Conservation (phyloP, 2,797 vertebrate species). For the Mus minutoides region DNA sequence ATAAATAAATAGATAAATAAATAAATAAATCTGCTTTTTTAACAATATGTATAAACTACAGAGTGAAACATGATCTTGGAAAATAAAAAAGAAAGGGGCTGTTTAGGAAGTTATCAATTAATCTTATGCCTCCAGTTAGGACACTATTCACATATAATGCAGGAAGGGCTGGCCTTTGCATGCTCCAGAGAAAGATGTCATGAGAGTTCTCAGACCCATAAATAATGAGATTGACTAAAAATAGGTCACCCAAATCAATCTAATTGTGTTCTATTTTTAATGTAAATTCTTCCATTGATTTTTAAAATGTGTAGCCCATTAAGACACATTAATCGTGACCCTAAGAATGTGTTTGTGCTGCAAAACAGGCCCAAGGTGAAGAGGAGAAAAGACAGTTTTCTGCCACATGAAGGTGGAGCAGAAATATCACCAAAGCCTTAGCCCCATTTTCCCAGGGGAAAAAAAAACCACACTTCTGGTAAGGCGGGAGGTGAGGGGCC, state of each 20-base stretch:
- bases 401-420: constrained; percentile 52
- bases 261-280: constrained; percentile 82
- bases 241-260: constrained; percentile 77
- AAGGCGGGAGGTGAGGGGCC: background rate
- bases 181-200: background rate
- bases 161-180: background rate
- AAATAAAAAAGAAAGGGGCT: background rate
- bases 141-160: constrained; percentile 45
- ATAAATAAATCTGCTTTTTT: background rate
- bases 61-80: background rate
- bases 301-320: constrained; percentile 80
- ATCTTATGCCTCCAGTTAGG: constrained; percentile 29
- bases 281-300: constrained; percentile 78
- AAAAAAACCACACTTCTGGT: constrained; percentile 23
- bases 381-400: constrained; percentile 70
- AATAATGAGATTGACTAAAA: constrained; percentile 80
- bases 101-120: constrained; percentile 36
- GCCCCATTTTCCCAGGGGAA: constrained; percentile 32
- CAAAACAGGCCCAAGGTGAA: constrained; percentile 65
- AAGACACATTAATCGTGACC: constrained; percentile 79
- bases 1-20: background rate
- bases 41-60: background rate
- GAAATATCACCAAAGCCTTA: background rate
- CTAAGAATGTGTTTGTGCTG: constrained; percentile 29
- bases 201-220: constrained; percentile 64